These are phyloP conservation scores for Peromyscus maniculatus DNA, from an alignment of 2,113 vertebrate genomes.

Conservation along the genomic window DNA sequence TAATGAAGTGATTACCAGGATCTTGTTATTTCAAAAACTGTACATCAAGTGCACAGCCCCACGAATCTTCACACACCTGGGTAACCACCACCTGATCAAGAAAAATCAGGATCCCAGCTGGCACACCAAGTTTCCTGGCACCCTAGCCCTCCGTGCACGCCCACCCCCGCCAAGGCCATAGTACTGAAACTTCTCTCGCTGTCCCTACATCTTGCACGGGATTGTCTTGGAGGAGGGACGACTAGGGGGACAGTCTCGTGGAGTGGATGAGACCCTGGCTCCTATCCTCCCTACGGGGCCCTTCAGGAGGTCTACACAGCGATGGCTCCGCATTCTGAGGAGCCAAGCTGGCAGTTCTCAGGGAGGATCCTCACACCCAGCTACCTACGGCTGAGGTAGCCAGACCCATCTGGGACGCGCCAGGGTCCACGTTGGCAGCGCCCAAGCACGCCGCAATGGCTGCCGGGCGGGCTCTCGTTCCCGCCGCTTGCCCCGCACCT, in stretches of 20 bases:
- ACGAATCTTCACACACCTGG: background rate
- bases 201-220: background rate
- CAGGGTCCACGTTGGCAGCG: background rate
- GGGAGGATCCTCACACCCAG: background rate
- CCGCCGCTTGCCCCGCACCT: background rate
- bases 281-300: background rate
- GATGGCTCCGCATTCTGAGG: background rate
- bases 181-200: slow-evolving; percentile 15
- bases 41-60: background rate
- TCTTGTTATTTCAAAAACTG: background rate
- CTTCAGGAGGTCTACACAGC: background rate
- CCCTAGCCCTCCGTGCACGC: background rate
- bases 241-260: background rate
- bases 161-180: background rate
- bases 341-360: background rate
- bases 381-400: no score
- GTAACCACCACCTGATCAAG: background rate
- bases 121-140: background rate
- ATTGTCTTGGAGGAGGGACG: background rate
- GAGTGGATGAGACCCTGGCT: background rate
- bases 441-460: slow-evolving; percentile 31
- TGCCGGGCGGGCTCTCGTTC: background rate
- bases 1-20: background rate
- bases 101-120: background rate
- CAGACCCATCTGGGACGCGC: no score